These are phyloP conservation scores for Halcyon smyrnensis DNA, from an alignment of 2,797 vertebrate genomes.

Conservation along the genomic window DNA sequence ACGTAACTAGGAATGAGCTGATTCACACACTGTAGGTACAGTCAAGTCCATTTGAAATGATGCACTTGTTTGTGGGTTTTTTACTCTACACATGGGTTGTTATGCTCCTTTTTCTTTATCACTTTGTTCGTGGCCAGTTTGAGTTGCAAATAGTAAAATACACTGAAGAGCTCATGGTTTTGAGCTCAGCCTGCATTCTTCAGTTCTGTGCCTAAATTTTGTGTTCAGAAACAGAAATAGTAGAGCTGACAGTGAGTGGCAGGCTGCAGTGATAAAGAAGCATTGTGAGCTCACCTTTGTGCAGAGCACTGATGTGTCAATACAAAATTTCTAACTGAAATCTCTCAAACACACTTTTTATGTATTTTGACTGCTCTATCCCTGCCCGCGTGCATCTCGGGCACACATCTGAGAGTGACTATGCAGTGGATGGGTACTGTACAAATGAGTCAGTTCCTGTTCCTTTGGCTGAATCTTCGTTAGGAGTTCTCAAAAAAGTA, in stretches of 20 bases:
- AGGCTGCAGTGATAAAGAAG: not conserved
- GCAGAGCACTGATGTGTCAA: fast-evolving
- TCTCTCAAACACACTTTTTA: not conserved
- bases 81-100: not conserved
- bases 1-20: not conserved
- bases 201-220: not conserved
- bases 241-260: not conserved
- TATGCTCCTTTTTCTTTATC: not conserved
- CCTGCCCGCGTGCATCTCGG: slow-evolving; percentile 45
- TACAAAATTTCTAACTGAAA: not conserved
- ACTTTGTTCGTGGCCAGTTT: not conserved
- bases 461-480: slow-evolving; percentile 85
- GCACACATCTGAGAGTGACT: slow-evolving; percentile 79
- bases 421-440: slow-evolving; percentile 79
- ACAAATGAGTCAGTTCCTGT: slow-evolving; percentile 94
- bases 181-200: not conserved
- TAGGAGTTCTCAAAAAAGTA: slow-evolving; percentile 88
- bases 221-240: not conserved
- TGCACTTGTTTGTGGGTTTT: not conserved
- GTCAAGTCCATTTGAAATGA: not conserved
- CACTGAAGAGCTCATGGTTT: not conserved
- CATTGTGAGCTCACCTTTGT: not conserved
- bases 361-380: slow-evolving; percentile 42
- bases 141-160: not conserved
- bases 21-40: not conserved